phyloP scores from a whole-genome alignment of 2,113 vertebrate species.

The Nanger granti region DNA sequence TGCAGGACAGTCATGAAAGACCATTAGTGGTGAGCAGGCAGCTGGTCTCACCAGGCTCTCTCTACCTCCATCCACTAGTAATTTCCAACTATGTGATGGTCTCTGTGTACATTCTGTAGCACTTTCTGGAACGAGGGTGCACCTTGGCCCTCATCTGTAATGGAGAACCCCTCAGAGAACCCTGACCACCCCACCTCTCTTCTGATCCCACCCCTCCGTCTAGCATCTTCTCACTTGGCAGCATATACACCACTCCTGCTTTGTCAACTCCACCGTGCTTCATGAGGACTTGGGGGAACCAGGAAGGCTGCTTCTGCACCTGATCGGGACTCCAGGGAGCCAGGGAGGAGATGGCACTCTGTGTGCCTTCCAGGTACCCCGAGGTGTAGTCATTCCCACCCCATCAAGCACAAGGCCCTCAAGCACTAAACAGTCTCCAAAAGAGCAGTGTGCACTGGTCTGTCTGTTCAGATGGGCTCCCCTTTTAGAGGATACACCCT shows the following conservation, averaged over 20 bases:
- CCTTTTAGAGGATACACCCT: neutral
- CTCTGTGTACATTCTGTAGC: neutral
- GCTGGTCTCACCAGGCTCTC: neutral
- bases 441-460: neutral
- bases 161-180: neutral
- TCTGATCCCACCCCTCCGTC: neutral
- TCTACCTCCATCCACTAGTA: neutral
- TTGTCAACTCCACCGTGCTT: neutral
- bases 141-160: neutral
- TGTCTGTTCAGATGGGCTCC: too few relatives aligned
- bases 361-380: neutral
- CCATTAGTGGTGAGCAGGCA: neutral
- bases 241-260: too few relatives aligned
- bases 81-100: neutral
- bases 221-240: neutral
- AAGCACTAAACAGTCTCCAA: neutral
- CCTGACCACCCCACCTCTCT: rapidly evolving
- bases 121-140: neutral
- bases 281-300: neutral
- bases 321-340: neutral
- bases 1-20: neutral
- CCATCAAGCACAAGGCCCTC: neutral
- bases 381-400: neutral
- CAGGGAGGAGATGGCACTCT: neutral
- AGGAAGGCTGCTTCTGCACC: neutral